Conservation (phyloP, 37 sponge, comb jelly and placozoan genomes). For the Trichoplax adhaerens region DNA sequence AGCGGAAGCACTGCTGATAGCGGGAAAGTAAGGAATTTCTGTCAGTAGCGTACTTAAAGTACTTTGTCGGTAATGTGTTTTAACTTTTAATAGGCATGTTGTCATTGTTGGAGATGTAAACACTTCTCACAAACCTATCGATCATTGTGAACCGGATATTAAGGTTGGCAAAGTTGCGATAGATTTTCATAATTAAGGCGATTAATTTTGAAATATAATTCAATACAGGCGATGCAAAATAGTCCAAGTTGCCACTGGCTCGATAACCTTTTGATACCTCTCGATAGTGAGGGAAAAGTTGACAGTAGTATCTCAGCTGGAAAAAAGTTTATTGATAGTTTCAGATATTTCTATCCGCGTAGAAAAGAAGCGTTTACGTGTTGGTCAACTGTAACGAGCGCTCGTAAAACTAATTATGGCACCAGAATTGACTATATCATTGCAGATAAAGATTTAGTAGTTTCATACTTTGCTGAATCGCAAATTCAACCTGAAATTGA, state of each 20-base stretch:
- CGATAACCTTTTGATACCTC: no score
- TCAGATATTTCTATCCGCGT: constrained; percentile 43
- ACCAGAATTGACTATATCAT: constrained; percentile 75
- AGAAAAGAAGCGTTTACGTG: constrained; percentile 59
- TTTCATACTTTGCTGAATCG: neutral
- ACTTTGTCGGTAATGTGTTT: neutral
- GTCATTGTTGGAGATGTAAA: constrained; percentile 55
- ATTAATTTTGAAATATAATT: no score
- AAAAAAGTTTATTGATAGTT: constrained; percentile 36
- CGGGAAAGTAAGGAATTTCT: constrained; percentile 39
- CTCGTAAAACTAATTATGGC: constrained; percentile 75
- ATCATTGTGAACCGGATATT: constrained; percentile 6
- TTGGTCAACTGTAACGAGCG: constrained; percentile 58
- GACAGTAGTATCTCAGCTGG: no score
- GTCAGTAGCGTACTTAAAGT: neutral
- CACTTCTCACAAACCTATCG: constrained; percentile 16
- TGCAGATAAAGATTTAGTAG: constrained; percentile 2
- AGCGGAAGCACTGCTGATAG: constrained; percentile 21
- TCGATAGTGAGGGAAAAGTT: no score
- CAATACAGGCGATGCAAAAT: no score
- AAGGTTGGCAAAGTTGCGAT: neutral
- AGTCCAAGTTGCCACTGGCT: no score
- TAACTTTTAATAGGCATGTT: constrained; percentile 21
- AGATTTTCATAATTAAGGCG: no score
- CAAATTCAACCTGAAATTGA: constrained; percentile 28